Evolutionary conservation across 2,888 invertebrate genomes (phyloP), one percentile per base, ranked within the genome.

Genomic region (Trileptium ribeirensis): DNA sequence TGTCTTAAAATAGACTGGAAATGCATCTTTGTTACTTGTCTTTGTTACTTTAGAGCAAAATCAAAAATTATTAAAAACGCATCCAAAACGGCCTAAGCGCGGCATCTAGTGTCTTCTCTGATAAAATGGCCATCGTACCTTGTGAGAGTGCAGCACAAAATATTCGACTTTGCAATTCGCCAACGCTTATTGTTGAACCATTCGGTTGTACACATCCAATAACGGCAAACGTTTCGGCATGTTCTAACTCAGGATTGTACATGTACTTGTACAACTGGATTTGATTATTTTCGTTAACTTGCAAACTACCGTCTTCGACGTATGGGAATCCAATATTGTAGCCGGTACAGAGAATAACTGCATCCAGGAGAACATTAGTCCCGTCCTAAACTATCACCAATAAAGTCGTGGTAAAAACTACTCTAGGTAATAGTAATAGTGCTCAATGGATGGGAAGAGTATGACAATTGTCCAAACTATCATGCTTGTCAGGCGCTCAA

Each of bases 121-220:
- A n/a, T n/a, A n/a, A n/a, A n/a, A n/a, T n/a, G n/a, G n/a, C n/a
- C n/a, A 51, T 51, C 24, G 8, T 15, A 51, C 51, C 51, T 51
- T 51, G 8, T 15, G 51, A 15, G 8, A 51, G 51, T 51, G 51
- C 81, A 0, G 40, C 78, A 3, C 74, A 70, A 33, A 70, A 70
- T 15, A 70, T 33, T 15, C 78, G 83, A 67, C 86, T 83, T 83
- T 90, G 90, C 82, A 90, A 88, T 84, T 90, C 90, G 0, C 89
- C 85, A 39, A 90, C 89, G 0, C 90, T 90, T 84, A 89, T 88
- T 3, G 90, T 88, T 15, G 89, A 88, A 0, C 90, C 90, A 70
- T 89, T 88, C 1, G 90, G 89, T 82, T 90, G 90, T 38, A 90
- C 88, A 29, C 90, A 85, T 0, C 90, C 89, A 67, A 89, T 86